Conservation (phyloP, 2,888 invertebrate genomes). For the Protodeltote pygarga region DNA sequence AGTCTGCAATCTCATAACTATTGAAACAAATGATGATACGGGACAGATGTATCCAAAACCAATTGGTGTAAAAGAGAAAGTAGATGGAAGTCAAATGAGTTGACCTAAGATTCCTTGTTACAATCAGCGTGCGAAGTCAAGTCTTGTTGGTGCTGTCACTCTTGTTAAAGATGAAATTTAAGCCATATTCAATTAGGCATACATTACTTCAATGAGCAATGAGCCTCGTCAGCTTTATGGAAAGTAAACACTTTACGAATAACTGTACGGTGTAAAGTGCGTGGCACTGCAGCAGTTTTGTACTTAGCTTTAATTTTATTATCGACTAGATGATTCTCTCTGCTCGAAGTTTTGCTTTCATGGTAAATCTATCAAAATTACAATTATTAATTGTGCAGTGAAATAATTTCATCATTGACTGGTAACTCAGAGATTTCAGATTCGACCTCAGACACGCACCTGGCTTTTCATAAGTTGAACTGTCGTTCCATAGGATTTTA, state of each 20-base stretch:
- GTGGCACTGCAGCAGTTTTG: no score
- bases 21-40: conserved; percentile 37
- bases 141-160: conserved; percentile 71
- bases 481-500: no score
- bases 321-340: no score
- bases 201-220: conserved; percentile 66
- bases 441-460: no score
- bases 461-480: no score
- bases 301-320: conserved; percentile 1
- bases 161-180: conserved; percentile 74
- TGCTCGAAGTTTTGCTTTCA: no score
- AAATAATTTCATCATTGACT: no score
- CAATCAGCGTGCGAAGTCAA: conserved; percentile 84
- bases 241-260: conserved; percentile 31
- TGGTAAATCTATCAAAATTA: no score
- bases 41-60: conserved; percentile 47
- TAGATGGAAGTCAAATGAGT: conserved; percentile 71
- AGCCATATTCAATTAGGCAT: conserved; percentile 73
- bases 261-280: conserved; percentile 1
- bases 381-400: no score
- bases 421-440: no score
- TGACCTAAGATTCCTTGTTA: conserved; percentile 77
- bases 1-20: conserved; percentile 61
- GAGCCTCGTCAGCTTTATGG: conserved; percentile 48
- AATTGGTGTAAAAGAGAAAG: conserved; percentile 57